Evolutionary conservation across 1,140 invertebrate genomes (phyloP), one percentile per base, ranked within the genome.

Genomic region (Nephila pilipes): DNA sequence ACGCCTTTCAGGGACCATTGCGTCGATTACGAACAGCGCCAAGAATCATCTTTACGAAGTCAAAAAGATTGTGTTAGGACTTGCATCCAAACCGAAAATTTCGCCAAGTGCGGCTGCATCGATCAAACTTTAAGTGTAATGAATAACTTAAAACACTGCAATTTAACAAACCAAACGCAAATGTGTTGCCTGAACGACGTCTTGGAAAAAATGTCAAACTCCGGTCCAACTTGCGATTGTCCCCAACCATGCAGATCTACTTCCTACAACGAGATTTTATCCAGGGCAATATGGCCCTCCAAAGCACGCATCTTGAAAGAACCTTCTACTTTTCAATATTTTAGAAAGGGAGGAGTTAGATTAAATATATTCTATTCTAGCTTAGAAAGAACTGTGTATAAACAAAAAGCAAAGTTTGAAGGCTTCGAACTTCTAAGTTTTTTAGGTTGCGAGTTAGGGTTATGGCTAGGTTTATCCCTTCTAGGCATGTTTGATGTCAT

Each of bases 1-100:
- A 10, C 25, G 18, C 90, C 90, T 16, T 91, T 83, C 32, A 81
- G 58, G 63, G 90, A 91, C 20, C n/a, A 38, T 18, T 91, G 90
- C 20, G 16, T 16, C n/a, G 16, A 69, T 32, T 89, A 89, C 25
- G 29, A 25, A 29, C 16, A 6, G 0, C 2, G 29, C 14, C 10
- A 69, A 46, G 5, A 36, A 54, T 54, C 20, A 57, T 25, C 36
- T 12, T 20, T 14, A 4, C 25, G 29, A 6, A 89, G n/a, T 32
- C 36, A 75, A 58, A 29, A 75, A 20, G 36, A 75, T 14, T 89
- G 87, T 32, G n/a, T 75, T 8, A n/a, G 22, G 16, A 20, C 22
- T 29, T 89, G 87, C 87, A 89, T 89, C 20, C 87, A 89, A 55
- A 20, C 6, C 12, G 10, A 25, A 16, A 89, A 38, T 55, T 79